Evolutionary conservation across 1,140 invertebrate genomes (phyloP), one percentile per base, ranked within the genome.

Genomic region (Ctenoplectra terminalis): DNA sequence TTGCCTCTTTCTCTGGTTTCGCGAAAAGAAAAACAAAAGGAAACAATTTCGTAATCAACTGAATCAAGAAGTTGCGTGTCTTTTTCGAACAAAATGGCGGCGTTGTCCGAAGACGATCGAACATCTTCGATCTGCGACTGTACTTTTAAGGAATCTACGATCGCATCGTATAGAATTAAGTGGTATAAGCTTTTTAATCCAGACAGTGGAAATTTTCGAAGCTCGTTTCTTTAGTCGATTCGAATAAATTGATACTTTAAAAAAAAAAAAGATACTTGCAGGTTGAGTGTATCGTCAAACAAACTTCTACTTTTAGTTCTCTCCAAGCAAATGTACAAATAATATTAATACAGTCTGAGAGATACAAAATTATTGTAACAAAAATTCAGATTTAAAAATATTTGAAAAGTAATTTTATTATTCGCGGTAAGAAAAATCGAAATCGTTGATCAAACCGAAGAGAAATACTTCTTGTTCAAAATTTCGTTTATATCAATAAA

Each of bases 1-100:
- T 29, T 61, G 40, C 29, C 40, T 83, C 20, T 43, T 56, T 72
- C 43, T 79, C 54, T 78, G 37, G 23, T 58, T 78, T 70, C 37
- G 5, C 17, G 17, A 48, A 43, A 26, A 1, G n/a, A n/a, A n/a
- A n/a, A n/a, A n/a, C n/a, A n/a, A n/a, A n/a, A n/a, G n/a, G n/a
- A n/a, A 64, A 60, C n/a, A n/a, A 26, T 40, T 64, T 46, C 20
- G 20, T 37, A 31, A 48, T 48, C 43, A 50, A 23, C 20, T 43
- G 17, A 17, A 43, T 52, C 29, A n/a, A 66, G 26, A 48, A 48
- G 20, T 40, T 29, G 23, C 31, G 34, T n/a, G 34, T 54, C 23
- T 31, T 54, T 58, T 46, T 56, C 17, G 4, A 50, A 40, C 23
- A 20, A 48, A 74, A 29, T 67, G 17, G 17, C 26, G 20, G 4